phyloP scores from a whole-genome alignment of 2,113 vertebrate species.

The Piaya cayana region DNA sequence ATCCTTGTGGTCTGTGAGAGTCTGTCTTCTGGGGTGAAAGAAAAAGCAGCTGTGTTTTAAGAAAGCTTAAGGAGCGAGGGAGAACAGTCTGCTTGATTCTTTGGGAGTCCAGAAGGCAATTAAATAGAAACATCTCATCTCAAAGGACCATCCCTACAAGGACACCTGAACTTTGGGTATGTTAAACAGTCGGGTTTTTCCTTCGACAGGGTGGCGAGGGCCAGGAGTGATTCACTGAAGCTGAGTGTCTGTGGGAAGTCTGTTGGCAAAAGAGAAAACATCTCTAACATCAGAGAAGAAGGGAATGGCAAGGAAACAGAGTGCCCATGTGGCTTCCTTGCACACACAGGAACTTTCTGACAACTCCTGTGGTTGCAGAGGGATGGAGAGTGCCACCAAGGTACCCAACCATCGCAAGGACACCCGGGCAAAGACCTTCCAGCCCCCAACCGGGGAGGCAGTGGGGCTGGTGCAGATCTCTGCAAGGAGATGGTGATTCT shows the following conservation, averaged over 20 bases:
- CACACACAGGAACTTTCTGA: background rate
- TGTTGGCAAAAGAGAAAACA: no score
- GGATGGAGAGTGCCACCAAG: no score
- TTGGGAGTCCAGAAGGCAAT: background rate
- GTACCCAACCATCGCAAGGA: background rate
- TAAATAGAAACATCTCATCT: background rate
- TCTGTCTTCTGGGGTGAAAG: background rate
- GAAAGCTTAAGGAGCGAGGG: no score
- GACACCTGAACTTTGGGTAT: background rate
- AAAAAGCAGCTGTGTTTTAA: background rate
- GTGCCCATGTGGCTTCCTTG: fast-evolving
- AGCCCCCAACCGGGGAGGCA: fast-evolving
- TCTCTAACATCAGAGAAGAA: fast-evolving
- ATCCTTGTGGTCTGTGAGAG: fast-evolving
- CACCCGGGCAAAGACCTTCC: fast-evolving
- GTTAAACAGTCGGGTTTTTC: fast-evolving
- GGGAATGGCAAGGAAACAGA: fast-evolving
- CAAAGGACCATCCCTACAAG: background rate
- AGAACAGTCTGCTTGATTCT: no score
- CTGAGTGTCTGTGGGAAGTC: fast-evolving
- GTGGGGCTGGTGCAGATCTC: background rate
- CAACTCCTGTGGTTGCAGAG: fast-evolving
- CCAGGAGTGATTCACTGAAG: no score
- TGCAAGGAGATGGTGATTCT: background rate
- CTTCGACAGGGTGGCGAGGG: background rate